A percentile compares a stretch with the other conserved stretches of the same genome.
Conservation (phyloP, 2,113 vertebrate genomes). For the chimpanzee (Pan troglodytes) region DNA sequence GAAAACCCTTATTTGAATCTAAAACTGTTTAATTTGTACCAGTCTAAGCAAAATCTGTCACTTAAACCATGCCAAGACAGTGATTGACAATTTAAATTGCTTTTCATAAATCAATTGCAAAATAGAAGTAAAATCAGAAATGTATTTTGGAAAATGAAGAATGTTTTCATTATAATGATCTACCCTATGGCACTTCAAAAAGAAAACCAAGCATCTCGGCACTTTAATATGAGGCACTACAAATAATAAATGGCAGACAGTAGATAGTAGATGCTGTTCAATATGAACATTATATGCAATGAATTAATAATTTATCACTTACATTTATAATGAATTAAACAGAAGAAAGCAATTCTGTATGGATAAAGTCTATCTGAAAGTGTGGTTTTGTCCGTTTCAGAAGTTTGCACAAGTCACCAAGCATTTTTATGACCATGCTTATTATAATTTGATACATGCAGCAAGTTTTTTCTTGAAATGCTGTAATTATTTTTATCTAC, state of each 20-base stretch:
- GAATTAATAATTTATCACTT: slow-evolving; percentile 46
- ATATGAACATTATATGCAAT: slow-evolving; percentile 42
- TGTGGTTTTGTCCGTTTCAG: background rate
- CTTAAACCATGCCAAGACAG: slow-evolving; percentile 9
- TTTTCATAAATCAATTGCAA: slow-evolving; percentile 48
- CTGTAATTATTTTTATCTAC: background rate
- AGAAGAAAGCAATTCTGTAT: background rate
- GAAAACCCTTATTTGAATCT: slow-evolving; percentile 4
- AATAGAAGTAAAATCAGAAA: slow-evolving; percentile 53
- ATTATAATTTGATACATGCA: background rate
- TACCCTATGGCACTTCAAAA: slow-evolving; percentile 33
- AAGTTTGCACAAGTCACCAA: slow-evolving; percentile 46
- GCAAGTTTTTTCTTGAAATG: background rate
- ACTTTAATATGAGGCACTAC: background rate
- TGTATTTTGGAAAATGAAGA: slow-evolving; percentile 46
- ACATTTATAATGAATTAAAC: slow-evolving; percentile 43
- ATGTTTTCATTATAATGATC: slow-evolving; percentile 55
- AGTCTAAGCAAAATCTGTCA: slow-evolving; percentile 29
- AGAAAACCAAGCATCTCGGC: background rate
- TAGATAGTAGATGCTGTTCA: background rate
- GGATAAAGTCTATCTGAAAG: background rate
- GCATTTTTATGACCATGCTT: background rate
- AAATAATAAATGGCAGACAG: slow-evolving; percentile 47
- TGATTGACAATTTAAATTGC: slow-evolving; percentile 54
- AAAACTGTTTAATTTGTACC: slow-evolving; percentile 5